phyloP scores from a whole-genome alignment of 2,888 invertebrate species.

The Acleris cristana region DNA sequence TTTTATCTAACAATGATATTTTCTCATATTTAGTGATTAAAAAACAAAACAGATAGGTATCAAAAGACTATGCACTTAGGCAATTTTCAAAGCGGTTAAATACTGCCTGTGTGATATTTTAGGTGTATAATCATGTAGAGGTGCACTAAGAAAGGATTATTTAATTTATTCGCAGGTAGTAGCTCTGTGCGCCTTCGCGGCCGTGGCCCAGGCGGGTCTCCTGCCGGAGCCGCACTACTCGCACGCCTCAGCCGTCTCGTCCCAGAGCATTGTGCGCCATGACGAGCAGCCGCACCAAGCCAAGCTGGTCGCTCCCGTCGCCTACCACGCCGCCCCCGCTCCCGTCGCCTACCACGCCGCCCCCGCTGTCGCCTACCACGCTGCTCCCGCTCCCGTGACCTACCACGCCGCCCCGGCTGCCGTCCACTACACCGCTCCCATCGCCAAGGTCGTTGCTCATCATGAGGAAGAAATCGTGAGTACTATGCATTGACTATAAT shows the following conservation, averaged over 20 bases:
- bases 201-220: constrained; percentile 45
- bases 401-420: constrained; percentile 39
- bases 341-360: constrained; percentile 41
- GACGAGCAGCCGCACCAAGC: constrained; percentile 45
- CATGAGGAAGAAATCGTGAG: constrained; percentile 42
- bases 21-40: too few relatives aligned
- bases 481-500: background rate
- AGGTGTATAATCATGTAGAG: too few relatives aligned
- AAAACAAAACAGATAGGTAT: too few relatives aligned
- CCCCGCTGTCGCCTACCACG: constrained; percentile 35
- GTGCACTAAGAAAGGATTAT: too few relatives aligned
- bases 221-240: constrained; percentile 45
- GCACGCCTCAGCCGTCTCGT: constrained; percentile 54
- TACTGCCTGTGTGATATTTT: too few relatives aligned
- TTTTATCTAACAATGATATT: too few relatives aligned
- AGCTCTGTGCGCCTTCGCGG: constrained; percentile 47
- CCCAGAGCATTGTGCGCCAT: constrained; percentile 65
- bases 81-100: too few relatives aligned
- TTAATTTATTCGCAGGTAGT: constrained; percentile 40
- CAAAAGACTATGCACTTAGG: too few relatives aligned
- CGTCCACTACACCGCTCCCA: constrained; percentile 44
- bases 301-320: constrained; percentile 46
- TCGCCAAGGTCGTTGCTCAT: constrained; percentile 40
- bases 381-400: constrained; percentile 30
- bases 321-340: constrained; percentile 43